A percentile compares a stretch with the other conserved stretches of the same genome.
Evolutionary conservation across 2,113 vertebrate genomes (phyloP).

Genomic region (Amblyornis subalaris): DNA sequence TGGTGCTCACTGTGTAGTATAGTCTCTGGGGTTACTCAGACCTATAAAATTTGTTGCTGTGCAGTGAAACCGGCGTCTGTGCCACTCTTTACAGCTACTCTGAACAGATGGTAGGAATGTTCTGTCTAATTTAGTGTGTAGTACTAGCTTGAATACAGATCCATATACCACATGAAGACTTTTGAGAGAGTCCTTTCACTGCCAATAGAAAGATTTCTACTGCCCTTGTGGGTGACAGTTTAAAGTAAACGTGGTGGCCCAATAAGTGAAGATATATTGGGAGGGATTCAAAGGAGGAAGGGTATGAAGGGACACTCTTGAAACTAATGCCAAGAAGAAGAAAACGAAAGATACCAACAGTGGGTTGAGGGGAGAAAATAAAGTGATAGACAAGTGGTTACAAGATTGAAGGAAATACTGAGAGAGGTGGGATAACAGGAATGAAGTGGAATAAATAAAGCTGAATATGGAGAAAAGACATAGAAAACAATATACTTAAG

Average conservation of each 20-base stretch:
- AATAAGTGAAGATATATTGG: not conserved
- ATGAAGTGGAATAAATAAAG: not conserved
- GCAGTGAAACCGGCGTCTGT: not conserved
- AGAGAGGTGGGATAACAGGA: not conserved
- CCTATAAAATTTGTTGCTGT: constrained; percentile 15
- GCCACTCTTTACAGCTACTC: constrained; percentile 27
- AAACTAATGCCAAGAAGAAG: not conserved
- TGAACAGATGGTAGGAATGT: constrained; percentile 47
- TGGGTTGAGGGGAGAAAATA: not conserved
- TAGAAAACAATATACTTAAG: not conserved
- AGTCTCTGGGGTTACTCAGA: constrained; percentile 16
- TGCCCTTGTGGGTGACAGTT: not conserved
- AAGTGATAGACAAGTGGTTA: not conserved
- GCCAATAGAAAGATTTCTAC: not conserved
- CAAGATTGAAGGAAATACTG: not conserved
- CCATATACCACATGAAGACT: not conserved
- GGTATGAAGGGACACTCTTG: not conserved
- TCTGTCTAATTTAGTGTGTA: constrained; percentile 47
- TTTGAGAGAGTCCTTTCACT: not conserved
- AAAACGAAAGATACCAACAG: not conserved
- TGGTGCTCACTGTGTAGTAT: constrained; percentile 37
- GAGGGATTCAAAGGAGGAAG: not conserved
- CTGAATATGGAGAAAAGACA: not conserved
- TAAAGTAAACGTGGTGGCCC: not conserved
- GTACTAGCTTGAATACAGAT: constrained; percentile 33